phyloP scores from a whole-genome alignment of 2,888 invertebrate genomes.

The Platycheirus rosarum region DNA sequence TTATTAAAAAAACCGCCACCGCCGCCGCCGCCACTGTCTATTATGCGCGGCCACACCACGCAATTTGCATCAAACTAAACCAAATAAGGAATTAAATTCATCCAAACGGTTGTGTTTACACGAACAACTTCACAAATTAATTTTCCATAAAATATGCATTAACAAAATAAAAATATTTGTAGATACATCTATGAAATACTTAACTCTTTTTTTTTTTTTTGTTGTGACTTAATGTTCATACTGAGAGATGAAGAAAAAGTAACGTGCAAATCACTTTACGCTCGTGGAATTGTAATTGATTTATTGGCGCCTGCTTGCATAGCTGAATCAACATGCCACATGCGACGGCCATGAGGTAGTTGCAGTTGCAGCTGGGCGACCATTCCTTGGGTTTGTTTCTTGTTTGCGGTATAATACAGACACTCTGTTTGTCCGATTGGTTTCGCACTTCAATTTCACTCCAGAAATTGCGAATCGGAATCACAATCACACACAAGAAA shows the following conservation, averaged over 20 bases:
- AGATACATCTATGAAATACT: slow-evolving; percentile 29
- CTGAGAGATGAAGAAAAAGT: slow-evolving; percentile 11
- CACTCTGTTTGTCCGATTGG: slow-evolving; percentile 46
- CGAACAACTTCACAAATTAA: slow-evolving; percentile 55
- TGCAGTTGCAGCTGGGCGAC: slow-evolving; percentile 44
- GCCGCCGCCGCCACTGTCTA: not conserved
- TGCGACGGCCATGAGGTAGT: not conserved
- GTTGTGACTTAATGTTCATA: not conserved
- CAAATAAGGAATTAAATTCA: slow-evolving; percentile 68
- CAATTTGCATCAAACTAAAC: slow-evolving; percentile 50
- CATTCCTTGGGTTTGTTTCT: slow-evolving; percentile 30
- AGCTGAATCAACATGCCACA: slow-evolving; percentile 28
- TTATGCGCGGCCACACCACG: slow-evolving; percentile 42
- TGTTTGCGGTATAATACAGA: slow-evolving; percentile 28
- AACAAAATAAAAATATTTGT: too few species aligned
- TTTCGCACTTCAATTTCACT: slow-evolving; percentile 60
- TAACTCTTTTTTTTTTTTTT: not conserved
- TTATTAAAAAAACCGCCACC: slow-evolving; percentile 14
- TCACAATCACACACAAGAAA: not conserved
- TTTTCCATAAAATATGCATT: slow-evolving; percentile 61
- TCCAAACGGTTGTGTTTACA: slow-evolving; percentile 68
- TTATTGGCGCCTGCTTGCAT: slow-evolving; percentile 64
- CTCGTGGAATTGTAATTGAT: slow-evolving; percentile 70
- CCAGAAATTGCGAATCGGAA: slow-evolving; percentile 17
- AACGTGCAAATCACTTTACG: slow-evolving; percentile 72